A percentile compares a stretch with the other conserved stretches of the same genome.
phyloP scores from a whole-genome alignment of 92 coral and sea anemone genomes.

The Paragorgia papillata region DNA sequence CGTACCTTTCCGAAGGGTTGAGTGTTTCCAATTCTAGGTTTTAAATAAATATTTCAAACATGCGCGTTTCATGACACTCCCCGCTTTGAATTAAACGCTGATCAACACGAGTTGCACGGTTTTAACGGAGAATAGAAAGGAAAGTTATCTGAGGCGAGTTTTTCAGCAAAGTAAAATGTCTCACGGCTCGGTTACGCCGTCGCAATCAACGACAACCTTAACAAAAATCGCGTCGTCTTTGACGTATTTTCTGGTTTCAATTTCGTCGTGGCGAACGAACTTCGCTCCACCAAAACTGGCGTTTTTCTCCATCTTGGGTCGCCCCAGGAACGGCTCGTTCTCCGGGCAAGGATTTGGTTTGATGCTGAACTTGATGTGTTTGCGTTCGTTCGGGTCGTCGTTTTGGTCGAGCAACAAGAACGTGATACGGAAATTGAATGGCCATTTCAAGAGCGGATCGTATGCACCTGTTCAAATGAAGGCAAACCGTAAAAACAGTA shows the following conservation, averaged over 20 bases:
- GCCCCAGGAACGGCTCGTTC: slow-evolving; percentile 93
- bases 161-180: neutral
- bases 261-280: slow-evolving; percentile 92
- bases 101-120: neutral
- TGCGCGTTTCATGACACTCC: too few species aligned
- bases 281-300: slow-evolving; percentile 99
- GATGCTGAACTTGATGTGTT: slow-evolving; percentile 95
- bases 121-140: neutral
- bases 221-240: slow-evolving; percentile 84
- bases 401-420: slow-evolving; percentile 84
- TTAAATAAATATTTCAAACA: too few species aligned
- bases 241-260: slow-evolving; percentile 76
- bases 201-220: slow-evolving; percentile 87
- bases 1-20: too few species aligned
- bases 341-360: slow-evolving; percentile 95
- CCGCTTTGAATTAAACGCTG: too few species aligned
- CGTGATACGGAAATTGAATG: slow-evolving; percentile 90
- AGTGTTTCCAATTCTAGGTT: too few species aligned
- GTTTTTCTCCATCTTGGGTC: slow-evolving; percentile 94
- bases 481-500: neutral
- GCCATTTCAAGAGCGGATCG: slow-evolving; percentile 92
- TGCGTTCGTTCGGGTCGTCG: slow-evolving; percentile 71
- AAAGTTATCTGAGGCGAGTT: neutral
- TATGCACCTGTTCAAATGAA: slow-evolving; percentile 70
- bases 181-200: slow-evolving; percentile 87